A percentile compares a stretch with the other conserved stretches of the same genome.
Conservation (phyloP, 2,888 invertebrate species). For the Dinocampus coccinellae region DNA sequence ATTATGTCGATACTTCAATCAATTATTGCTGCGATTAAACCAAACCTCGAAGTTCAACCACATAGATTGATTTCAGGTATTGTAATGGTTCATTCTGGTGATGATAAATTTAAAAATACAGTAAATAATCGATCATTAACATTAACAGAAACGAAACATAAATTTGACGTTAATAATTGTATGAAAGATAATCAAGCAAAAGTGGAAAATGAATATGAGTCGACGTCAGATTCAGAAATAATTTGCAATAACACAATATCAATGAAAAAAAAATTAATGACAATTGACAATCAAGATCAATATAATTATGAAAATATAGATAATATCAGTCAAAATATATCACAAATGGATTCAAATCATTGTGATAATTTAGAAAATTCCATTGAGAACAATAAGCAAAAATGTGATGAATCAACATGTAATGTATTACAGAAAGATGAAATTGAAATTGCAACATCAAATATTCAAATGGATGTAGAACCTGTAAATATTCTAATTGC, state of each 20-base stretch:
- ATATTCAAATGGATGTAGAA: slow-evolving; percentile 53
- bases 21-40: slow-evolving; percentile 54
- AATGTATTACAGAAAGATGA: slow-evolving; percentile 24
- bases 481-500: slow-evolving; percentile 50
- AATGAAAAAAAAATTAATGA: slow-evolving; percentile 32
- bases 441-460: slow-evolving; percentile 44
- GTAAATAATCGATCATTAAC: slow-evolving; percentile 63
- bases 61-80: slow-evolving; percentile 63
- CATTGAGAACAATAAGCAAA: neutral
- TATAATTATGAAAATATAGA: neutral
- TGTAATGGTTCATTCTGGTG: slow-evolving; percentile 62
- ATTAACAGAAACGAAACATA: slow-evolving; percentile 49
- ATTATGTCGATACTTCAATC: slow-evolving; percentile 48
- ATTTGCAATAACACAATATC: slow-evolving; percentile 36
- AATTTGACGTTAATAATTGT: slow-evolving; percentile 56
- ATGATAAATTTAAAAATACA: slow-evolving; percentile 39
- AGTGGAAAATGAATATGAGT: slow-evolving; percentile 31
- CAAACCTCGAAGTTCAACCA: slow-evolving; percentile 49
- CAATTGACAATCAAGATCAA: neutral
- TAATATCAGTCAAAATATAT: slow-evolving; percentile 15
- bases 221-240: slow-evolving; percentile 38
- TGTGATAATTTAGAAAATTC: slow-evolving; percentile 8
- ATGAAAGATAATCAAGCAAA: slow-evolving; percentile 32
- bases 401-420: slow-evolving; percentile 31
- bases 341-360: slow-evolving; percentile 29